Evolutionary conservation across 2,888 invertebrate species (phyloP).

Genomic region (Mimachlamys varia): DNA sequence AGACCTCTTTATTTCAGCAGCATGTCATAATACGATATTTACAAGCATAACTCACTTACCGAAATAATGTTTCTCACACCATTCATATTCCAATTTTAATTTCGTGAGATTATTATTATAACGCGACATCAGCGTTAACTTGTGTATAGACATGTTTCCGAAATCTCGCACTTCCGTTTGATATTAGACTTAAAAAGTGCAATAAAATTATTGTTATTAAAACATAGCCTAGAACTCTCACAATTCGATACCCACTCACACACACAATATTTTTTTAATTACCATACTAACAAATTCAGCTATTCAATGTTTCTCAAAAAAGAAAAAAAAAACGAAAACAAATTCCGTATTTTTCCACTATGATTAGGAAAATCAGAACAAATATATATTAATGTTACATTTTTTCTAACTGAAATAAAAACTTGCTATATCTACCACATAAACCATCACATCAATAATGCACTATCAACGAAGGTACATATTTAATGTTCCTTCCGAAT

Average conservation of each 20-base stretch:
- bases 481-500: too few species aligned
- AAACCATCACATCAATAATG: too few species aligned
- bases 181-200: not conserved
- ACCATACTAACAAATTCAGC: too few species aligned
- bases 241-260: not conserved
- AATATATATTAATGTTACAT: too few species aligned
- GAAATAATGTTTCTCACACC: not conserved
- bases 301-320: not conserved
- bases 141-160: not conserved
- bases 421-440: too few species aligned
- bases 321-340: not conserved
- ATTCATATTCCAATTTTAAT: not conserved
- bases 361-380: too few species aligned
- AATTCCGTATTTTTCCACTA: too few species aligned
- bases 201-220: not conserved
- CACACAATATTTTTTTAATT: not conserved
- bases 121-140: not conserved
- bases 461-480: too few species aligned
- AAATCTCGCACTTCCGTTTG: not conserved
- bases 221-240: not conserved
- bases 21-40: conserved; percentile 24
- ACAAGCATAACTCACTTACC: conserved; percentile 6
- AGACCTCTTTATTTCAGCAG: conserved; percentile 29
- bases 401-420: too few species aligned
- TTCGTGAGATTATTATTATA: not conserved